Evolutionary conservation across 2,888 invertebrate genomes (phyloP), one percentile per base, ranked within the genome.

Genomic region (Rhagium mordax): DNA sequence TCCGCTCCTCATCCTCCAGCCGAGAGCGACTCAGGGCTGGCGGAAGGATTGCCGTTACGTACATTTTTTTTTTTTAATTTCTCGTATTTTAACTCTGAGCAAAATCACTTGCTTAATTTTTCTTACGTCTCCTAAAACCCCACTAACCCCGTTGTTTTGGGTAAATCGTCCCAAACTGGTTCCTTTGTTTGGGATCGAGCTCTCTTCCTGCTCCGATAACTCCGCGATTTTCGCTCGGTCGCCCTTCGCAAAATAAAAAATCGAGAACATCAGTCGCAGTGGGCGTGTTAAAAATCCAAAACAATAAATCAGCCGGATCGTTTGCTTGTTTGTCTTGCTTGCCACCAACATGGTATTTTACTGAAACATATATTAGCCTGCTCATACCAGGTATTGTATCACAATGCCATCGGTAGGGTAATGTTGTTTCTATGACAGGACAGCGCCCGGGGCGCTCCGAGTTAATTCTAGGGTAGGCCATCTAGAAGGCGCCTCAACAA

Each of bases 401-500:
- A 79, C 74, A 81, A 74, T 80, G 79, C 78, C 76, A 81, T 78
- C 79, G 76, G 79, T 76, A 79, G 78, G 74, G 61, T 13, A 18
- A 49, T 66, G 71, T 69, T 64, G 81, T 65, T 48, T 59, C 84
- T 81, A 84, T 84, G 86, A 85, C 86, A 85, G 85, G 83, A 84
- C 82, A 77, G 68, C 64, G 83, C 85, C 82, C 70, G 64, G 57
- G 81, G 85, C 84, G 68, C 75, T 75, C 60, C 77, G 61, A 69
- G 72, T 79, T 86, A 86, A 86, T 86, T 81, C 84, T 83, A 84
- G 85, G 86, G 84, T 86, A 21, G 48, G 72, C 77, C n/a, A 79
- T 81, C 79, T 78, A 80, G 80, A 78, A 85, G 85, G 85, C 85
- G 85, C 85, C 86, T 85, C 85, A 86, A 86, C 83, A 85, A 86